Conservation (phyloP, 2,888 invertebrate species). For the Vesta saturnalis region DNA sequence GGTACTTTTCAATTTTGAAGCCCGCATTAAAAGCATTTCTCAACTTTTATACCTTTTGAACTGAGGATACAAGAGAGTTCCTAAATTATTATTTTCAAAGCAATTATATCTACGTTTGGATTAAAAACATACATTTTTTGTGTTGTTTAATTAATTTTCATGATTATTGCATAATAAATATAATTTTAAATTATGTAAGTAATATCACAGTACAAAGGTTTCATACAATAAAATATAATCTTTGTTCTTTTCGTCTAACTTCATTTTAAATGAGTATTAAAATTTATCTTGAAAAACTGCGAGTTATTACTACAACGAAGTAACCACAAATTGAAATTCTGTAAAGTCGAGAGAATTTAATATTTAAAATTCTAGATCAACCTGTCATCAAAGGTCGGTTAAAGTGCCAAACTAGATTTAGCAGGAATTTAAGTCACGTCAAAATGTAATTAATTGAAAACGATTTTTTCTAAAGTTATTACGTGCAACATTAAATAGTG, state of each 20-base stretch:
- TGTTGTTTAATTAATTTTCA: too few species aligned
- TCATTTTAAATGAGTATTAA: not conserved
- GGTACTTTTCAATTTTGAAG: too few species aligned
- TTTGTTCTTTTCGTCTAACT: not conserved
- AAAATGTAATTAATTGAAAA: conserved; percentile 3
- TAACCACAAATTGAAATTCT: conserved; percentile 14
- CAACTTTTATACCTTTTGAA: too few species aligned
- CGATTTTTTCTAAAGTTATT: not conserved
- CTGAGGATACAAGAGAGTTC: too few species aligned
- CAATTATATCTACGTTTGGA: too few species aligned
- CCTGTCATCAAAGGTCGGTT: not conserved
- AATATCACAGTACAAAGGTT: too few species aligned
- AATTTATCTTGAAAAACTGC: conserved; percentile 4
- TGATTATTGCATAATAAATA: too few species aligned
- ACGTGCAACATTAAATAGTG: not conserved
- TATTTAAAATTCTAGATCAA: conserved; percentile 5
- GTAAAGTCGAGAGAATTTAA: conserved; percentile 9
- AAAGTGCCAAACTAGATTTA: not conserved
- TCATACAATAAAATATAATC: too few species aligned
- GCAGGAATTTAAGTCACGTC: not conserved
- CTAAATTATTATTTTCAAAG: too few species aligned
- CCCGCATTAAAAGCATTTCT: too few species aligned
- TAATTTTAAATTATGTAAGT: too few species aligned
- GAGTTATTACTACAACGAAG: conserved; percentile 2
- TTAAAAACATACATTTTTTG: too few species aligned